Conservation (phyloP, 2,797 vertebrate genomes). For the Lagodon rhomboides region DNA sequence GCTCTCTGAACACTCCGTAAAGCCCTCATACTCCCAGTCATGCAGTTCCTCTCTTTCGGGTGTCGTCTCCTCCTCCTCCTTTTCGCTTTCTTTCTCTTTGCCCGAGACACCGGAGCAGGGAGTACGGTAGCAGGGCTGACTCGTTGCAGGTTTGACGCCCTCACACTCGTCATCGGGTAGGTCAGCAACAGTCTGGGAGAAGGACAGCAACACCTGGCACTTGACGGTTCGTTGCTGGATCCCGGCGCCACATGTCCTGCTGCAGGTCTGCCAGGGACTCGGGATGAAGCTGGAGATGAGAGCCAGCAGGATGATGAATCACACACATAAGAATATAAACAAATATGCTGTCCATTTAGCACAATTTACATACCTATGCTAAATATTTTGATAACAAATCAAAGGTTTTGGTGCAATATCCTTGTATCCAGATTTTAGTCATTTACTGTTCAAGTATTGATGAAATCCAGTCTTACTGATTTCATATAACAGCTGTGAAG, state of each 20-base stretch:
- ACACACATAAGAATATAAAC: slow-evolving; percentile 8
- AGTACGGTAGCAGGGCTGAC: slow-evolving; percentile 90
- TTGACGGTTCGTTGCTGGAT: slow-evolving; percentile 89
- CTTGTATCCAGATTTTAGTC: slow-evolving; percentile 48
- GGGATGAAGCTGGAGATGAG: slow-evolving; percentile 91
- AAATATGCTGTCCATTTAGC: slow-evolving; percentile 11
- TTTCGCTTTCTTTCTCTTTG: slow-evolving; percentile 72
- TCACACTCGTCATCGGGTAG: slow-evolving; percentile 94
- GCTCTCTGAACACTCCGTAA: slow-evolving; percentile 93
- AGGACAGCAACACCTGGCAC: slow-evolving; percentile 95
- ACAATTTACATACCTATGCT: background rate
- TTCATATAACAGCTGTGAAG: slow-evolving; percentile 75
- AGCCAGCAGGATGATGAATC: slow-evolving; percentile 21
- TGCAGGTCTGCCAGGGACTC: slow-evolving; percentile 93
- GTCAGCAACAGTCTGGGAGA: slow-evolving; percentile 95
- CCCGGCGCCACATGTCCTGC: slow-evolving; percentile 92
- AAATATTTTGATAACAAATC: slow-evolving; percentile 27
- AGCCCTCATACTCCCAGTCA: slow-evolving; percentile 97
- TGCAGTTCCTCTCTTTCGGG: slow-evolving; percentile 88
- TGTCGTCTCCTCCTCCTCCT: slow-evolving; percentile 67
- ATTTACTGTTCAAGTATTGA: slow-evolving; percentile 61
- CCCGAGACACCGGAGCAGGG: slow-evolving; percentile 86
- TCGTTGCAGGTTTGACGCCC: slow-evolving; percentile 87
- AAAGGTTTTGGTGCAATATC: slow-evolving; percentile 37
- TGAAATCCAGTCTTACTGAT: slow-evolving; percentile 64